Base-by-base conservation (phyloP, 2,113 vertebrate genomes). In the Pseudorasbora parva region DNA sequence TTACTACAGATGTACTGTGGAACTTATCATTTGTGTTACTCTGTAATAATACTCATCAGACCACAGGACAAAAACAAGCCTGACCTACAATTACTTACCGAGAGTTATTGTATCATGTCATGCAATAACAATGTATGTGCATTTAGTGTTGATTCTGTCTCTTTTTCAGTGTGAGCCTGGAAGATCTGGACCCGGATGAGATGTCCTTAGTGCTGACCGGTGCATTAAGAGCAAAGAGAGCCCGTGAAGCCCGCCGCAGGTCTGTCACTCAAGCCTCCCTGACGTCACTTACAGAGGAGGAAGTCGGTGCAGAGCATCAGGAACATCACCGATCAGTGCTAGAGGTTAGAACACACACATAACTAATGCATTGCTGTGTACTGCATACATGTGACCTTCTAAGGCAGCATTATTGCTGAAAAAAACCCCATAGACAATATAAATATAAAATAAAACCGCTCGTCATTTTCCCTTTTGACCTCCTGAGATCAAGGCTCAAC, bases 281-380 rank as follows among this genome's bases (percentile, higher is more conserved):
- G 64, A 84, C 85, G 30, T 90, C 90, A 14, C 90, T 91, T 25
- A 89, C 82, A 1, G 90, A 91, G 41, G 89, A 91, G 80, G 89
- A 90, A 82, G 64, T 37, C 41, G 75, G 62, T 7, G 47, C 73
- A 4, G 86, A 89, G 37, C 41, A 82, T 43, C 85, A 82, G 56
- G 72, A 83, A 37, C 83, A 85, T 57, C 64, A 86, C 54, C 86
- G 66, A 49, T 87, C 85, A 6, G 8, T 80, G 21, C 79, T 90
- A 75, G 88, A 90, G 90, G 88, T 91, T 30, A 75, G 81, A 60
- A 73, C 25, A 25, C 0, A 9, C 56, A 81, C 8, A 51, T 14
- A 30, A 2, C 51, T 51, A 21, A 62, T 69, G 14, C 2, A 17
- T 51, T 45, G 33, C 27, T 19, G 5, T 62, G 27, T 27, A 37